phyloP scores from a whole-genome alignment of 2,113 vertebrate species.

The Hypanus sabinus region DNA sequence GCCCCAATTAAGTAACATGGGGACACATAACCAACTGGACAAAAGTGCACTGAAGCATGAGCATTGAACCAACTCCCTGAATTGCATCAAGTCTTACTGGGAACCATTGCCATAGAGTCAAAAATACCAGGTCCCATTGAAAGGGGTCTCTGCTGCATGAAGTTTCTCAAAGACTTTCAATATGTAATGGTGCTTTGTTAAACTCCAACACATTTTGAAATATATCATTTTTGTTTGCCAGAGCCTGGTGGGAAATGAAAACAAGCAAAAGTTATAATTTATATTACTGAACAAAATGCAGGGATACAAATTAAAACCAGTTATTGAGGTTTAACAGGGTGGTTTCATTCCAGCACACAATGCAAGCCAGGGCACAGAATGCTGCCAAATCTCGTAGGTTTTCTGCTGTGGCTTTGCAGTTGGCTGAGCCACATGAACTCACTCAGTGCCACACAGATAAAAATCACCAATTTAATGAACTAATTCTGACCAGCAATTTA shows the following conservation, averaged over 20 bases:
- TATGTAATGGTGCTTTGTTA: not conserved
- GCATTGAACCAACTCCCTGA: not conserved
- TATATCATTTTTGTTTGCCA: not conserved
- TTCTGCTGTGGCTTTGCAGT: not conserved
- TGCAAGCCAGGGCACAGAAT: not conserved
- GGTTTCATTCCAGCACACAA: not conserved
- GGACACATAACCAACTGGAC: not conserved
- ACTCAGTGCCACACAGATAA: not conserved
- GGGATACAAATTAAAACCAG: constrained; percentile 24
- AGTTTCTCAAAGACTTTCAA: not conserved
- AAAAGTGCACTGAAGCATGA: not conserved
- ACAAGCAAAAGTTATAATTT: not conserved
- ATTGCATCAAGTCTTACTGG: not conserved
- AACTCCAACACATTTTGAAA: not conserved
- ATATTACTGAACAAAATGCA: not conserved
- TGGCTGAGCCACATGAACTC: not conserved
- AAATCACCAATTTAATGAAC: not conserved
- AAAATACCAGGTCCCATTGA: not conserved
- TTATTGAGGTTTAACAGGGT: not conserved
- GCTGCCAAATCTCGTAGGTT: not conserved
- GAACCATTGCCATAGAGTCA: not conserved
- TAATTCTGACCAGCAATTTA: not conserved
- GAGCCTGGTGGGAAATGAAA: not conserved
- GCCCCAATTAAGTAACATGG: not conserved
- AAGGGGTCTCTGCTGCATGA: not conserved